Base-by-base conservation (phyloP, 2,888 invertebrate genomes). In the Morinoia aosen region DNA sequence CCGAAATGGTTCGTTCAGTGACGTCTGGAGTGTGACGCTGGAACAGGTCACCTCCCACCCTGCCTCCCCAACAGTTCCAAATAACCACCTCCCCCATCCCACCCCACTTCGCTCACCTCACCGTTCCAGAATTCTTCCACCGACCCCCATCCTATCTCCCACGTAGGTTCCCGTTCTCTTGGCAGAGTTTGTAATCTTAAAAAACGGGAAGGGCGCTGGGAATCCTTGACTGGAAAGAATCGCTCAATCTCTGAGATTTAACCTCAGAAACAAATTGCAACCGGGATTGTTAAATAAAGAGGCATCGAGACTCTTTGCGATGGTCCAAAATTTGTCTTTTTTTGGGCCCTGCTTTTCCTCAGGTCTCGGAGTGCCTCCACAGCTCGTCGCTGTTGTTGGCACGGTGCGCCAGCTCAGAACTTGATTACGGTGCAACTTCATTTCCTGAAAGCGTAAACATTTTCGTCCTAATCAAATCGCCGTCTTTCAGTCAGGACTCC, bases 91-190 rank as follows among this genome's bases (percentile, higher is more conserved):
- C 95, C 88, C 96, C 33, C 91, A 90, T 88, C 95, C 94, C 48
- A 58, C 76, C 64, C 40, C 56, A 19, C 95, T 90, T 61, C 57
- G 93, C 58, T 39, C 91, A 91, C 48, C 91, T 56, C 56, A 88
- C 56, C 91, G 19, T 91, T 40, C 91, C 39, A 14, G 56, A 91
- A 91, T 56, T 14, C 33, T 25, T 33, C 57, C 93, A 40, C 90
- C 90, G 40, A 39, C 93, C 58, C 61, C 93, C 61, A 19, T n/a
- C 76, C 88, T 58, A 94, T 19, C 93, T 19, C 91, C 90, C 96
- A 56, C 95, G 91, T 76, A 95, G 95, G 95, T 96, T 96, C 96
- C 96, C 96, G 95, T 96, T 95, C 96, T 96, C 96, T 96, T 95
- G 93, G 57, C 95, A 95, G 96, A 40, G 94, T 94, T 90, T 64